Conservation (phyloP, 2,888 invertebrate species). For the Plemyria rubiginata region DNA sequence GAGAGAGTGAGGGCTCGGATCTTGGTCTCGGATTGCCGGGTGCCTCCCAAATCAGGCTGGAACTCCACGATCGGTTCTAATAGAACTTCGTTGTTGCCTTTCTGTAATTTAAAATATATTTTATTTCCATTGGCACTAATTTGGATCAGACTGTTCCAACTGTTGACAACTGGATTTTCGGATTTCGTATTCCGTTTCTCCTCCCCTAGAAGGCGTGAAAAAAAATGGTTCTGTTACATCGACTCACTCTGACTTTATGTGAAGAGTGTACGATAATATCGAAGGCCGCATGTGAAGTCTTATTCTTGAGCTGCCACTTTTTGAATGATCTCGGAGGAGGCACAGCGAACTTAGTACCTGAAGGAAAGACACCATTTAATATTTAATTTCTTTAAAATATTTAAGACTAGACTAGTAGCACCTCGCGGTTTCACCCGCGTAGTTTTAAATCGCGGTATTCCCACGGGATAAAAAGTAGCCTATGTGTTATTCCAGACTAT, state of each 20-base stretch:
- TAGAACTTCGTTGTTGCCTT: constrained; percentile 54
- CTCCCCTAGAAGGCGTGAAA: too few species aligned
- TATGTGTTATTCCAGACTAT: too few species aligned
- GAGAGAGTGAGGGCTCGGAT: constrained; percentile 54
- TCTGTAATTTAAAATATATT: constrained; percentile 45
- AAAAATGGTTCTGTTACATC: too few species aligned
- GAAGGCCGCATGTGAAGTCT: constrained; percentile 37
- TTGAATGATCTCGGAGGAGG: constrained; percentile 68
- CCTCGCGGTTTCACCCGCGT: too few species aligned
- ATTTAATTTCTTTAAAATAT: too few species aligned
- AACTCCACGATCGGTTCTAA: constrained; percentile 72
- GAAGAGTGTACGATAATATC: constrained; percentile 65
- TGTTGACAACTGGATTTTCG: too few species aligned
- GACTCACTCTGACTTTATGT: constrained; percentile 64
- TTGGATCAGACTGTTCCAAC: too few species aligned
- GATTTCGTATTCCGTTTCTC: too few species aligned
- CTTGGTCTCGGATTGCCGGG: constrained; percentile 47
- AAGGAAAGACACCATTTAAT: too few species aligned
- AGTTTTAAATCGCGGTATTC: too few species aligned
- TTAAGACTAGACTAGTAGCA: too few species aligned
- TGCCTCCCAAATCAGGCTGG: constrained; percentile 69
- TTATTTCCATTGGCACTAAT: neutral
- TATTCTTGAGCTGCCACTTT: constrained; percentile 60
- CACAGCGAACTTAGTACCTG: constrained; percentile 58
- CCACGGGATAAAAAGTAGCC: too few species aligned